Conservation (phyloP, 1,140 invertebrate genomes). For the Eriosoma lanigerum region DNA sequence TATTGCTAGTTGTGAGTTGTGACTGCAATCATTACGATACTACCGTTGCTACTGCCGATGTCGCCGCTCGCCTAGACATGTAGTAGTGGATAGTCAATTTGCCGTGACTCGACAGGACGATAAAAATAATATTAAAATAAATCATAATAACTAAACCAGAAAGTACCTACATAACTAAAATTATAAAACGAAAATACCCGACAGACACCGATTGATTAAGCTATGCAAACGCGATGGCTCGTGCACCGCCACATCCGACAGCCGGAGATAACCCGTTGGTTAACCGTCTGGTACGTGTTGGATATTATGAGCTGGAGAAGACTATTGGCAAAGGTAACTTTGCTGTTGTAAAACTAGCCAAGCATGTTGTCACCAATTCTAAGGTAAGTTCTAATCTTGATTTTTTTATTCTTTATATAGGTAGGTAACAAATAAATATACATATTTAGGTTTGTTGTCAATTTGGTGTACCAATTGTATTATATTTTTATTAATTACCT, state of each 20-base stretch:
- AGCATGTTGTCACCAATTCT: conserved; percentile 96
- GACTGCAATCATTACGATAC: too few relatives aligned
- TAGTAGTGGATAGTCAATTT: background rate
- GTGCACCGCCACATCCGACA: conserved; percentile 21
- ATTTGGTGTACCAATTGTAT: too few relatives aligned
- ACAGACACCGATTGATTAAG: background rate
- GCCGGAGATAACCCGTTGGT: conserved; percentile 19
- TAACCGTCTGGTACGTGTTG: conserved; percentile 82
- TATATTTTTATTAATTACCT: too few relatives aligned
- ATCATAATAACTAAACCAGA: too few relatives aligned
- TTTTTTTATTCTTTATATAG: too few relatives aligned
- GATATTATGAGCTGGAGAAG: conserved; percentile 94
- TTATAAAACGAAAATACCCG: background rate
- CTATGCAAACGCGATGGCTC: conserved; percentile 44
- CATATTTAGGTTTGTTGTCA: too few relatives aligned
- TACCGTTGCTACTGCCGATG: background rate
- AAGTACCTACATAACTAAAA: background rate
- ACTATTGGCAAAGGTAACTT: conserved; percentile 99
- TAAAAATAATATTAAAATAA: background rate
- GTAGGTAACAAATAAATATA: too few relatives aligned
- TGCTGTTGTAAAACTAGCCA: conserved; percentile 96
- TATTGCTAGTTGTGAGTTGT: too few relatives aligned
- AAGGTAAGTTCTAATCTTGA: conserved; percentile 70
- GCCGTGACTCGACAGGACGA: background rate
- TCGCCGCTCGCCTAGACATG: background rate